Evolutionary conservation across 1,140 invertebrate genomes (phyloP), one percentile per base, ranked within the genome.

Genomic region (Melitaea cinxia): DNA sequence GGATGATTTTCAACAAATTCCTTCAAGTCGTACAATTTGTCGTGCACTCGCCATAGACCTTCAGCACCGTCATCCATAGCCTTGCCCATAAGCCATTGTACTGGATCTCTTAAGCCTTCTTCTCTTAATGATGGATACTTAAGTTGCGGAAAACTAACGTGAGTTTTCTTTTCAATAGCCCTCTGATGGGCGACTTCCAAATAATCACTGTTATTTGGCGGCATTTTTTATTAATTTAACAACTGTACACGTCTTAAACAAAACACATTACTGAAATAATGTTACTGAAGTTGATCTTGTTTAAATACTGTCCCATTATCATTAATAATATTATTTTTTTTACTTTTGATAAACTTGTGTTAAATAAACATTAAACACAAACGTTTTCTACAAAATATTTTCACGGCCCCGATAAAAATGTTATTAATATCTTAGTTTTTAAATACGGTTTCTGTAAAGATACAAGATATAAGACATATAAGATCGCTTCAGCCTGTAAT

Each of bases 11-110:
- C 65, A 0, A 94, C 82, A 74, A 96, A 97, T 15, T 91, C 85
- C 4, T 85, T 91, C 12, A 97, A 89, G 82, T 97, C 94, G 77
- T 97, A 97, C 0, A 97, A 91, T 37, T 91, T 91, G 83, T 97
- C 93, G 68, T 94, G 92, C 12, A 97, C 92, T 59, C 96, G 91
- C 96, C 96, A 97, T 0, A 96, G 85, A 5, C 93, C 93, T 80
- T 96, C 95, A 0, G 95, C 95, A 10, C 94, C 94, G 76, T 97
- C 95, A 68, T 95, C 93, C 26, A 88, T 72, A 42, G 91, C 91
- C 77, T 95, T 95, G 1, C 93, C 94, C 30, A 92, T 88, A 10
- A 97, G 70, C 95, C 95, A 94, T 77, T 90, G 80, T 21, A 88
- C 68, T 3, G 88, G 81, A 55, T 91, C 86, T 61, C 77, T 89